phyloP scores from a whole-genome alignment of 1,140 invertebrate species.

The Octopus sinensis region DNA sequence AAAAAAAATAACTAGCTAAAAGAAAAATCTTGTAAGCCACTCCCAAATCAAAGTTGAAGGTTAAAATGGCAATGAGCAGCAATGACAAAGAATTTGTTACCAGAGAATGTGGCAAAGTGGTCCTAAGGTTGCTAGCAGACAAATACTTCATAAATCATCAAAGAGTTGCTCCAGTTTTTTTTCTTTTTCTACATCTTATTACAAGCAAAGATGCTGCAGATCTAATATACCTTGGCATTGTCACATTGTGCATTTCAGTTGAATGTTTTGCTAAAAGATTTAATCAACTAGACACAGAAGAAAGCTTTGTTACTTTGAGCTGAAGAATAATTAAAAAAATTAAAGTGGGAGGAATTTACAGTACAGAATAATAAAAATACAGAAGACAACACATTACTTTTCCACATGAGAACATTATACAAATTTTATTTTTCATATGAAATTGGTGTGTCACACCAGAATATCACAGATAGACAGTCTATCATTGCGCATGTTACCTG shows the following conservation, averaged over 20 bases:
- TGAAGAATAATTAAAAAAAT: neutral
- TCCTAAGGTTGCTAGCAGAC: no score
- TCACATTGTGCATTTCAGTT: neutral
- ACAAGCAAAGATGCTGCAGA: no score
- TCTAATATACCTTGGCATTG: neutral
- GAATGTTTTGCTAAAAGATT: neutral
- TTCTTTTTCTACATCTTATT: no score
- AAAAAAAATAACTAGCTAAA: no score
- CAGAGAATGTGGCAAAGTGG: no score
- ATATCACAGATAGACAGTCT: constrained; percentile 12
- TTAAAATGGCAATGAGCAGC: no score
- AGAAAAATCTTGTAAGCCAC: no score
- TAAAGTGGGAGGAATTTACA: neutral
- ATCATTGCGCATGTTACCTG: constrained; percentile 11
- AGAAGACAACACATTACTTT: neutral
- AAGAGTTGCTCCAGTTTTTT: no score
- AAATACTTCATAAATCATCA: no score
- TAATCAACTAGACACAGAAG: neutral
- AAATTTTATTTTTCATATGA: constrained; percentile 13
- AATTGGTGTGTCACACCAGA: constrained; percentile 11
- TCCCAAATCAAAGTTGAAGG: no score
- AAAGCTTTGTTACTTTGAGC: neutral
- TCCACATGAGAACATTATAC: constrained; percentile 12
- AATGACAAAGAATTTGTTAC: no score
- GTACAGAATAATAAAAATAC: neutral